These are phyloP conservation scores for Drosophila auraria DNA, from an alignment of 1,140 invertebrate species.

Conservation along the genomic window DNA sequence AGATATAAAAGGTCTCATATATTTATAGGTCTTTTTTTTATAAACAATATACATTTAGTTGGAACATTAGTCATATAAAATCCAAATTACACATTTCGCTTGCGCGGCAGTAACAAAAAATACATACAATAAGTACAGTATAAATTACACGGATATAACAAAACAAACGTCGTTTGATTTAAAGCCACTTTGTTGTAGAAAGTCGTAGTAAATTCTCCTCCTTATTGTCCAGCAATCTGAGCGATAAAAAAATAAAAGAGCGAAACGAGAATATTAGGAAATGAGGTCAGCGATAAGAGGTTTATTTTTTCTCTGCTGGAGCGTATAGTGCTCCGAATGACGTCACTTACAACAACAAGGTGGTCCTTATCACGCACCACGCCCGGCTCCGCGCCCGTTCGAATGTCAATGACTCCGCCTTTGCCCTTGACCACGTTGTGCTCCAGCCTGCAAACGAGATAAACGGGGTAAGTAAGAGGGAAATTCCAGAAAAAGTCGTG, in stretches of 20 bases:
- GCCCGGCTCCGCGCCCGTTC: slow-evolving; percentile 88
- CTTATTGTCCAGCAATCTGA: slow-evolving; percentile 84
- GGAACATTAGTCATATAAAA: slow-evolving; percentile 51
- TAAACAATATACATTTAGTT: slow-evolving; percentile 64
- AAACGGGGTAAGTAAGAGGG: not conserved
- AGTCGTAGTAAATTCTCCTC: slow-evolving; percentile 52
- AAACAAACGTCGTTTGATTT: slow-evolving; percentile 71
- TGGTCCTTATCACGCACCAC: slow-evolving; percentile 93
- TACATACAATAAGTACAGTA: slow-evolving; percentile 61
- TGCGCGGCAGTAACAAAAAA: slow-evolving; percentile 63
- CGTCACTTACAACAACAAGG: slow-evolving; percentile 91
- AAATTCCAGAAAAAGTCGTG: slow-evolving; percentile 9
- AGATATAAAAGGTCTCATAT: slow-evolving; percentile 48
- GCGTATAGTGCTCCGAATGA: not conserved
- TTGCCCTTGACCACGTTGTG: slow-evolving; percentile 94
- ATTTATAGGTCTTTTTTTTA: slow-evolving; percentile 47
- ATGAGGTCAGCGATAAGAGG: slow-evolving; percentile 12
- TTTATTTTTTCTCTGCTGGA: not conserved
- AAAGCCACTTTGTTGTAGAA: slow-evolving; percentile 73
- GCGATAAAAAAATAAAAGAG: slow-evolving; percentile 15
- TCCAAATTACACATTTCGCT: slow-evolving; percentile 59
- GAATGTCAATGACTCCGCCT: slow-evolving; percentile 91
- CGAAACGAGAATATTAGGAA: not conserved
- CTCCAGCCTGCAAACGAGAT: slow-evolving; percentile 88
- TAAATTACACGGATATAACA: slow-evolving; percentile 78